Conservation (phyloP, 2,888 invertebrate genomes). For the Parnassius orleans region DNA sequence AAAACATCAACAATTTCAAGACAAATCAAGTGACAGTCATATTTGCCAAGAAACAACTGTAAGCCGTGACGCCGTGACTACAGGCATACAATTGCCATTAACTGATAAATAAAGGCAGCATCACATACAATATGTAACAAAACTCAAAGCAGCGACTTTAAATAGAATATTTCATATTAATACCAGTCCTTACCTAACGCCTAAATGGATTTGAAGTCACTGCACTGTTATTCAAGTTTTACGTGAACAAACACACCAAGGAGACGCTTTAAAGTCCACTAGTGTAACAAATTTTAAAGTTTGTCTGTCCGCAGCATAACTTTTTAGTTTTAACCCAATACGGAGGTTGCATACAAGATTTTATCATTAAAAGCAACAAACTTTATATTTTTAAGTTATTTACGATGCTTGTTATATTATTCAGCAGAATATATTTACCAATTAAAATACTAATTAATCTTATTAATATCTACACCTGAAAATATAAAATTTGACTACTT, state of each 20-base stretch:
- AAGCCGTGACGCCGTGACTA: constrained; percentile 37
- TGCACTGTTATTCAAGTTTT: constrained; percentile 39
- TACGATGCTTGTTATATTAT: constrained; percentile 6
- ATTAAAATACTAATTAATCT: neutral
- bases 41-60: constrained; percentile 27
- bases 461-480: too few relatives aligned
- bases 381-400: constrained; percentile 4
- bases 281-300: too few relatives aligned
- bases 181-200: constrained; percentile 78
- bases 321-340: neutral
- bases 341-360: constrained; percentile 17
- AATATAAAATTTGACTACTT: too few relatives aligned
- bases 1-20: too few relatives aligned
- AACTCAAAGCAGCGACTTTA: constrained; percentile 27
- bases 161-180: constrained; percentile 58
- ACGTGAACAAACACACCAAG: constrained; percentile 32
- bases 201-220: constrained; percentile 51
- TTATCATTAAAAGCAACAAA: neutral
- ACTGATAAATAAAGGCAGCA: constrained; percentile 53
- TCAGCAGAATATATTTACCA: neutral
- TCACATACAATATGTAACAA: constrained; percentile 39
- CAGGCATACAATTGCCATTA: constrained; percentile 33
- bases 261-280: too few relatives aligned
- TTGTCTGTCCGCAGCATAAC: constrained; percentile 5
- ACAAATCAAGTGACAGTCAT: constrained; percentile 31